Conservation (phyloP, 1,140 invertebrate species). For the Diorhabda elongata region DNA sequence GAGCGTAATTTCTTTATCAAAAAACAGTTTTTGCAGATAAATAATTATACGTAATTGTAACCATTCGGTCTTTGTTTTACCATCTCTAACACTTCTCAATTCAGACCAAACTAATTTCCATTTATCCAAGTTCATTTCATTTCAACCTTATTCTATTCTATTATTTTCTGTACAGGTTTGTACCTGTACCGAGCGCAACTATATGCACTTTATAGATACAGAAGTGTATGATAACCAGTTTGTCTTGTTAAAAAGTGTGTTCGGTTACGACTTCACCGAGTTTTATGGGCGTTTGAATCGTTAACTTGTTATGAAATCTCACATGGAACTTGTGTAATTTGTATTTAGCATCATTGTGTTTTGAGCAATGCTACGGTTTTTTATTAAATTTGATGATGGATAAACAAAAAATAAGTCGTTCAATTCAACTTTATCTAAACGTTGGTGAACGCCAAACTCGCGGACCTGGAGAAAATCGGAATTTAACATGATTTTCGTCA, state of each 20-base stretch:
- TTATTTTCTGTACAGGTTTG: conserved; percentile 1
- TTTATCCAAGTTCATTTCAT: neutral
- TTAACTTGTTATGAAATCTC: neutral
- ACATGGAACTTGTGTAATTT: neutral
- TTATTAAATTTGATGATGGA: no score
- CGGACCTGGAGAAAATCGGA: no score
- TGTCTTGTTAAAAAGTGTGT: neutral
- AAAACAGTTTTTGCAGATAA: no score
- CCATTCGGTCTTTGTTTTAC: neutral
- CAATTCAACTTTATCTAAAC: no score
- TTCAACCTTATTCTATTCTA: neutral
- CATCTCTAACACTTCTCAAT: conserved; percentile 1
- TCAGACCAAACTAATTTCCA: neutral
- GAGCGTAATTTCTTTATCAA: no score
- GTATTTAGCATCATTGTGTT: no score
- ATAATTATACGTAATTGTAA: neutral
- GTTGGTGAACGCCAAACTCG: no score
- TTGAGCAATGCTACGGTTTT: no score
- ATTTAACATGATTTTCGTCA: no score
- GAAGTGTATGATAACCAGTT: neutral
- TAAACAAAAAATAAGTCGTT: no score
- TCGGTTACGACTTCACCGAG: neutral
- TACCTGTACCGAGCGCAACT: neutral
- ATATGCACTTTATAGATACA: neutral
- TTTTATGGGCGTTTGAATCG: conserved; percentile 1